Percentiles rank a stretch among this genome's conserved stretches.
These are phyloP conservation scores for Drosophila austrosaltans DNA, from an alignment of 2,888 invertebrate genomes.

Conservation along the genomic window DNA sequence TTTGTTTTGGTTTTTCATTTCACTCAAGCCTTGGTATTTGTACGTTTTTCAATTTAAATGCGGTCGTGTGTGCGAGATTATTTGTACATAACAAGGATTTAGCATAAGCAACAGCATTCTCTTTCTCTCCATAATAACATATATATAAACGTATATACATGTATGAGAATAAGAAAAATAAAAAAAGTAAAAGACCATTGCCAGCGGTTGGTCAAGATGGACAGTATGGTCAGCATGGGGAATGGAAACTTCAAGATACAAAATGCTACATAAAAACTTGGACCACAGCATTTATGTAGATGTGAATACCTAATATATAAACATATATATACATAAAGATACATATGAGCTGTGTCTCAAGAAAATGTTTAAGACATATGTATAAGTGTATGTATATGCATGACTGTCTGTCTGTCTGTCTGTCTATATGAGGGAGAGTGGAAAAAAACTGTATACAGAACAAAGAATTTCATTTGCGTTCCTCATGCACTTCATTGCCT, in stretches of 20 bases:
- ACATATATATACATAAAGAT: background rate
- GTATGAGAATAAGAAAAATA: conserved; percentile 20
- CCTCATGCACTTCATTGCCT: conserved; percentile 72
- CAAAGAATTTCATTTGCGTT: conserved; percentile 69
- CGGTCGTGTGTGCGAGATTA: conserved; percentile 79
- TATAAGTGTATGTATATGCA: background rate
- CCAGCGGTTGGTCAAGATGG: conserved; percentile 38
- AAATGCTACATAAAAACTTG: conserved; percentile 56
- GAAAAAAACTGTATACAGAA: conserved; percentile 49
- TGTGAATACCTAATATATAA: background rate
- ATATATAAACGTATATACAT: conserved; percentile 7
- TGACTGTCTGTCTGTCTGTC: conserved; percentile 14
- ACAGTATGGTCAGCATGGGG: conserved; percentile 35
- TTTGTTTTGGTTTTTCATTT: conserved; percentile 44
- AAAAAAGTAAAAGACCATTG: conserved; percentile 12
- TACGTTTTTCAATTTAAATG: conserved; percentile 79
- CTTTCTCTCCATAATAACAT: background rate
- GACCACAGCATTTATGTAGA: conserved; percentile 47
- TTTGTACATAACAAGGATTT: conserved; percentile 76
- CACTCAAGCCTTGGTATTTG: conserved; percentile 46
- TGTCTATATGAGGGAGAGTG: conserved; percentile 12
- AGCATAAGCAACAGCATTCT: conserved; percentile 62
- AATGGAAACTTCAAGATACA: conserved; percentile 21
- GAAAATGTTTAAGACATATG: conserved; percentile 35
- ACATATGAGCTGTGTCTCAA: background rate